Base-by-base conservation (phyloP, 2,797 vertebrate genomes). In the Threskiornis aethiopicus region DNA sequence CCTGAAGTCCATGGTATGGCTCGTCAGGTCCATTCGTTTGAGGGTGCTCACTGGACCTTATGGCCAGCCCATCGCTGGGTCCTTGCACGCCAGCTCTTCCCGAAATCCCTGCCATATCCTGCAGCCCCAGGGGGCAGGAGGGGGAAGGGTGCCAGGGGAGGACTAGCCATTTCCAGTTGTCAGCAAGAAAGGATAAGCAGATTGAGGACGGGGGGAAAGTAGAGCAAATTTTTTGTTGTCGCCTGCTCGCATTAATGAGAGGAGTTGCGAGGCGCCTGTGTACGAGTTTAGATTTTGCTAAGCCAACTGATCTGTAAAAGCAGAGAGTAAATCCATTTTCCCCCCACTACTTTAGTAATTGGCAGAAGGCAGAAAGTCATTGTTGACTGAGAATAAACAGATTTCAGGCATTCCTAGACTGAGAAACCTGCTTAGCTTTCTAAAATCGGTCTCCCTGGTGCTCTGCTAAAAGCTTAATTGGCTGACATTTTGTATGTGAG, bases 341-440 rank as follows among this genome's bases (percentile, higher is more conserved):
- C 70, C 90, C 44, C 71, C 64, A 19, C 72, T 78, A 87, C 75
- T 90, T 91, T 65, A 79, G 87, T 96, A 97, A 92, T 70, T 96
- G 96, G 92, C 90, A 96, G 90, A 96, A 96, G 90, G 96, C 93
- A 90, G 96, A 96, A 96, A 95, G 92, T 94, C 76, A 70, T 93
- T 96, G 96, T 93, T 97, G 93, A 97, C 86, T 81, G 95, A 97
- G 92, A 97, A 97, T 97, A 93, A 96, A 96, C 92, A 94, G 95
- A 97, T 96, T 97, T 97, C 91, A 96, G 72, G 92, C 93, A 86
- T 91, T 96, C 95, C 90, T 91, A 93, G 93, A 86, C 90, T 87
- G 93, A 94, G 96, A 97, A 97, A 97, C 96, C 96, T 97, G 95
- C 97, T 97, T 97, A 91, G 89, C 76, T 95, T 89, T 97, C 90